These are phyloP conservation scores for Coregonus sp. DNA, from an alignment of 2,797 vertebrate genomes.

Conservation along the genomic window DNA sequence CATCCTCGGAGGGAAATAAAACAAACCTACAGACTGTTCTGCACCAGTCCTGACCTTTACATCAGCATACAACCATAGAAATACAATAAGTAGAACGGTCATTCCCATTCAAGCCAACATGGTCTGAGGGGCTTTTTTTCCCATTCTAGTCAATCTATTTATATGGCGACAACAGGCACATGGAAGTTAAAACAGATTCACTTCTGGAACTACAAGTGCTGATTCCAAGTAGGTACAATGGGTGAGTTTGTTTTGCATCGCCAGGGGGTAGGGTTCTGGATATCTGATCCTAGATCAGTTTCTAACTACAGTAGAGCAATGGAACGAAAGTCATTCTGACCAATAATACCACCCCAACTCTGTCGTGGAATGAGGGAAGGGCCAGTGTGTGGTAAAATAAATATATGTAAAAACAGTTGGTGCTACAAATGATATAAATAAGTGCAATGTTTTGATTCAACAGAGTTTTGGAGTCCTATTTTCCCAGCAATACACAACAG, in stretches of 20 bases:
- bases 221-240: background rate
- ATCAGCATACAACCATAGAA: conserved; percentile 35
- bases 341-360: background rate
- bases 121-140: background rate
- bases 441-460: conserved; percentile 22
- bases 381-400: background rate
- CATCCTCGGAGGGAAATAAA: background rate
- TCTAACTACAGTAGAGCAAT: conserved; percentile 12
- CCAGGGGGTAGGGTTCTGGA: background rate
- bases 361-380: background rate
- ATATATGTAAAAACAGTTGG: background rate
- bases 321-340: background rate
- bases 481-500: background rate
- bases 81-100: background rate
- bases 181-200: conserved; percentile 19
- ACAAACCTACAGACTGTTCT: conserved; percentile 10
- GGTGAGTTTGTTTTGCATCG: background rate
- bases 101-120: background rate
- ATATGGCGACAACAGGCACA: conserved; percentile 20
- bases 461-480: conserved; percentile 3
- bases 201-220: background rate
- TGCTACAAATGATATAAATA: conserved; percentile 34
- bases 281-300: background rate
- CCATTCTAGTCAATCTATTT: background rate
- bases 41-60: conserved; percentile 35